A percentile compares a stretch with the other conserved stretches of the same genome.
phyloP scores from a whole-genome alignment of 2,797 vertebrate species.

The Pelodytes ibericus region DNA sequence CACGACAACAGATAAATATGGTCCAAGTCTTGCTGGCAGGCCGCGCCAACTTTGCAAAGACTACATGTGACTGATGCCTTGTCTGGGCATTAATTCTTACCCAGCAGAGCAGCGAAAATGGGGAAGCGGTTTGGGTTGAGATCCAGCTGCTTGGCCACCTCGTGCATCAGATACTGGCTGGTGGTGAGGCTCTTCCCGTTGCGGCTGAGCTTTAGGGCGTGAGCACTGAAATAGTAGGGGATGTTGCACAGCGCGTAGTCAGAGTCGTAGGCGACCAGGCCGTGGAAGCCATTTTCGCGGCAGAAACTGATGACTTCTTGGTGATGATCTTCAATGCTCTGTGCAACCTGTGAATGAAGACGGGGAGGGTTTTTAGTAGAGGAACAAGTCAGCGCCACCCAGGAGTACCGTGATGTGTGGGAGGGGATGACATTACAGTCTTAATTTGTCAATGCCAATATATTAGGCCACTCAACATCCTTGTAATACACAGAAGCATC shows the following conservation, averaged over 20 bases:
- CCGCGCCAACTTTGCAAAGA: too few species aligned
- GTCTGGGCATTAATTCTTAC: slow-evolving; percentile 70
- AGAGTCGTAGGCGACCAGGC: slow-evolving; percentile 92
- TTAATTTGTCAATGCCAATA: too few species aligned
- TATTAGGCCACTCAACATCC: too few species aligned
- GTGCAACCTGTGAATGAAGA: slow-evolving; percentile 85
- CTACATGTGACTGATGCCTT: too few species aligned
- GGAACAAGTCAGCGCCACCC: too few species aligned
- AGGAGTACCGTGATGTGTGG: too few species aligned
- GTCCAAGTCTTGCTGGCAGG: too few species aligned
- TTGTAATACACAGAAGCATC: too few species aligned
- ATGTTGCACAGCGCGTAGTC: slow-evolving; percentile 95
- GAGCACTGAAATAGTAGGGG: slow-evolving; percentile 94
- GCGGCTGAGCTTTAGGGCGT: slow-evolving; percentile 94
- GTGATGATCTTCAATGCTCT: slow-evolving; percentile 96
- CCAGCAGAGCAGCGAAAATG: slow-evolving; percentile 94
- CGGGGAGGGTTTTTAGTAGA: too few species aligned
- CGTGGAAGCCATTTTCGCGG: slow-evolving; percentile 91
- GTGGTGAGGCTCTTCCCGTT: slow-evolving; percentile 96
- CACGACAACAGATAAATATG: too few species aligned
- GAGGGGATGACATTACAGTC: too few species aligned
- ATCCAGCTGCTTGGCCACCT: slow-evolving; percentile 94
- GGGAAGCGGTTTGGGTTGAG: slow-evolving; percentile 92
- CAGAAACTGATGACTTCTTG: slow-evolving; percentile 94
- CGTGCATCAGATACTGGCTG: slow-evolving; percentile 96